A percentile compares a stretch with the other conserved stretches of the same genome.
phyloP scores from a whole-genome alignment of 2,888 invertebrate genomes.

The Cephus pulcher region DNA sequence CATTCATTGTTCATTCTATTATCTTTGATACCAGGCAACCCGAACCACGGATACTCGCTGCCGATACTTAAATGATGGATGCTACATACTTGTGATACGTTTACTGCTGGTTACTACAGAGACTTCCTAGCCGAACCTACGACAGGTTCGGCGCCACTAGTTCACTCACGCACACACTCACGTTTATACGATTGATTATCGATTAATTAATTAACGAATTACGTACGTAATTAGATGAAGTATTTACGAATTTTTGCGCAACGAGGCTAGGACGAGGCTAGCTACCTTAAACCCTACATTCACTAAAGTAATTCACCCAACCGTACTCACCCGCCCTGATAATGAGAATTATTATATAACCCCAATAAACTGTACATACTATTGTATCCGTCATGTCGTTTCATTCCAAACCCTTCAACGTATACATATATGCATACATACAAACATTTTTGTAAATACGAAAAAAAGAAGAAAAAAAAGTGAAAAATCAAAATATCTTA shows the following conservation, averaged over 20 bases:
- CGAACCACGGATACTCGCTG: conserved; percentile 46
- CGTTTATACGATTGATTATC: conserved; percentile 59
- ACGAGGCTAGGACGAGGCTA: conserved; percentile 67
- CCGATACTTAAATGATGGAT: conserved; percentile 59
- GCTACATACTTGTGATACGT: conserved; percentile 67
- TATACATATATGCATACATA: conserved; percentile 5
- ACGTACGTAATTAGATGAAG: conserved; percentile 29
- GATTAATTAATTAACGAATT: conserved; percentile 61
- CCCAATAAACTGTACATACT: conserved; percentile 65
- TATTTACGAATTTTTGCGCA: conserved; percentile 41
- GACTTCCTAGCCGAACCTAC: conserved; percentile 62
- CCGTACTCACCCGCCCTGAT: conserved; percentile 54
- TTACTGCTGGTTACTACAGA: conserved; percentile 68
- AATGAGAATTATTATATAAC: conserved; percentile 62
- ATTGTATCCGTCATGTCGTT: conserved; percentile 32
- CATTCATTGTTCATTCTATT: neutral
- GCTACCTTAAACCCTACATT: conserved; percentile 57
- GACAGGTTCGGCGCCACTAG: conserved; percentile 61
- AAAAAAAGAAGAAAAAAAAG: neutral
- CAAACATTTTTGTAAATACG: neutral
- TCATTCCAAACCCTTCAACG: neutral
- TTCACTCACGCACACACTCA: conserved; percentile 67
- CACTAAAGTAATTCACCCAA: conserved; percentile 34
- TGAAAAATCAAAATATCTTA: neutral
- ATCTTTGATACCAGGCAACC: neutral